Conservation (phyloP, 92 coral and sea anemone genomes). For the Palythoa grandiflora region DNA sequence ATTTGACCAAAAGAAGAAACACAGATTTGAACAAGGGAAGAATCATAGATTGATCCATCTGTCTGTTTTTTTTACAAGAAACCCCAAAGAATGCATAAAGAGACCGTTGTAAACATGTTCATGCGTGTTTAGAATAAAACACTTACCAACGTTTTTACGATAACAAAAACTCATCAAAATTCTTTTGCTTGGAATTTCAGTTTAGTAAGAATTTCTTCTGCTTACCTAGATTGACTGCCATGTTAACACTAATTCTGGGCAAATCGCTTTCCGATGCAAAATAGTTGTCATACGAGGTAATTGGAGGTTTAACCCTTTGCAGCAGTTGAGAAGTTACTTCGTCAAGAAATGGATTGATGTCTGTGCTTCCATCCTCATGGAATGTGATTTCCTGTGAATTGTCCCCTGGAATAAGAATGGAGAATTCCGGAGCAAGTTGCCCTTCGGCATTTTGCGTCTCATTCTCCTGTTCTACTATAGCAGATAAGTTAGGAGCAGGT, state of each 20-base stretch:
- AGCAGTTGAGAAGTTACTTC: slow-evolving; percentile 68
- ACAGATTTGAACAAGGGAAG: no score
- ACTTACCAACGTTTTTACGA: no score
- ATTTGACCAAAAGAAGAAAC: no score
- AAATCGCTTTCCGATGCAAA: slow-evolving; percentile 52
- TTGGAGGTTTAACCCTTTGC: slow-evolving; percentile 53
- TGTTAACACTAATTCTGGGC: slow-evolving; percentile 74
- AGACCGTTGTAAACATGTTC: no score
- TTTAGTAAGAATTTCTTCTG: not conserved
- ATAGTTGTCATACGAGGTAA: slow-evolving; percentile 73
- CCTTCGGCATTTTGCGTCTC: not conserved
- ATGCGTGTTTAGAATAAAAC: no score
- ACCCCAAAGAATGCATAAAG: no score
- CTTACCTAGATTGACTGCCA: slow-evolving; percentile 84
- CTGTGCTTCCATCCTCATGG: slow-evolving; percentile 65
- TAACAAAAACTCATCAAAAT: no score
- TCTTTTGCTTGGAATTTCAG: no score
- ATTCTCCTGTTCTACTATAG: slow-evolving; percentile 49
- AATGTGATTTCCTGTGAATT: slow-evolving; percentile 51
- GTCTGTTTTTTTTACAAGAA: no score
- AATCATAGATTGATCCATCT: no score
- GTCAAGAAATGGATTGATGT: slow-evolving; percentile 85
- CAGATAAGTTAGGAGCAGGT: slow-evolving; percentile 18
- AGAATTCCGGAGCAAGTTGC: slow-evolving; percentile 33
- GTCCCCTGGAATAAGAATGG: slow-evolving; percentile 33